Conservation (phyloP, 37 sponge, comb jelly and placozoan genomes). For the Hormiphora californensis region DNA sequence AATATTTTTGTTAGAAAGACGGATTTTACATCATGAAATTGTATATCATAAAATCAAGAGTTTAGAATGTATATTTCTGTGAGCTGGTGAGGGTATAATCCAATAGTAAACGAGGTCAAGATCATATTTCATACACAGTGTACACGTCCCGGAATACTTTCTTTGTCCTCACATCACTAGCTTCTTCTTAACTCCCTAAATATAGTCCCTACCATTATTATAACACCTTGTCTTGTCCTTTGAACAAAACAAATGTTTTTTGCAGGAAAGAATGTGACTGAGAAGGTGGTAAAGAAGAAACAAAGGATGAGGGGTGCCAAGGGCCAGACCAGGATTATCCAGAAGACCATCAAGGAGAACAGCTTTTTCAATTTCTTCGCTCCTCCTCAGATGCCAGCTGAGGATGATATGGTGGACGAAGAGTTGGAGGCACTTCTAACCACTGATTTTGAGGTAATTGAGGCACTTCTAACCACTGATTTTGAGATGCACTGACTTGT, state of each 20-base stretch:
- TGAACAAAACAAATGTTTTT: no score
- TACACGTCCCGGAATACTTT: no score
- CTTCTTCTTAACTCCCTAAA: neutral
- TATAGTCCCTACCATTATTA: neutral
- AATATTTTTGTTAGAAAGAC: no score
- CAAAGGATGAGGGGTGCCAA: slow-evolving; percentile 50
- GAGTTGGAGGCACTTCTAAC: slow-evolving; percentile 48
- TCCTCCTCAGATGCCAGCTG: slow-evolving; percentile 36
- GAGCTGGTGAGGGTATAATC: no score
- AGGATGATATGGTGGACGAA: slow-evolving; percentile 44
- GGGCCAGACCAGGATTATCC: slow-evolving; percentile 57
- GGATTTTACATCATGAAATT: no score
- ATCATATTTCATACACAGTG: no score
- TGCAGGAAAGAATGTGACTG: slow-evolving; percentile 50
- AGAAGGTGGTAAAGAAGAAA: slow-evolving; percentile 57
- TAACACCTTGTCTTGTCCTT: neutral
- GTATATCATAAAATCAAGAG: no score
- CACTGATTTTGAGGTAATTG: slow-evolving; percentile 49
- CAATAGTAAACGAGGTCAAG: no score
- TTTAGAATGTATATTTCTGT: no score
- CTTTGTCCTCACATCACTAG: no score
- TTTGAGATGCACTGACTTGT: no score
- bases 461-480: slow-evolving; percentile 46
- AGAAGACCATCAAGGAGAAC: slow-evolving; percentile 75
- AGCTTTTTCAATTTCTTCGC: slow-evolving; percentile 89